These are phyloP conservation scores for Eublepharis macularius DNA, from an alignment of 2,113 vertebrate species.

Conservation along the genomic window DNA sequence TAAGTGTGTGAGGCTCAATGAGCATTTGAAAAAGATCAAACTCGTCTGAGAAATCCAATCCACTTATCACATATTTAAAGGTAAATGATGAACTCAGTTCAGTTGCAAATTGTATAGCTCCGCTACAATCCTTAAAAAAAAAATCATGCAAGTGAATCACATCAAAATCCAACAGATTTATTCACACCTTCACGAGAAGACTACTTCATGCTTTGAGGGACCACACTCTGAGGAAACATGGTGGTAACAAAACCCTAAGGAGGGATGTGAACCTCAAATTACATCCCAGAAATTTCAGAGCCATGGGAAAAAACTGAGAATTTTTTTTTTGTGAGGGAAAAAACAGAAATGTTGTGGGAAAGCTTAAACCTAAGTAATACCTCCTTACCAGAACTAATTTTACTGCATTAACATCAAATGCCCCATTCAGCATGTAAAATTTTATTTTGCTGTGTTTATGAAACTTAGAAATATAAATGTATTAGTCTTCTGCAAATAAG, in stretches of 20 bases:
- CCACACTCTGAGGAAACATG: not conserved
- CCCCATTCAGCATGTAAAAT: no score
- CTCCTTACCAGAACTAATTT: no score
- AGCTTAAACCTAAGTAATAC: no score
- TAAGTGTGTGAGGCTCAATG: not conserved
- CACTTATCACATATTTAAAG: not conserved
- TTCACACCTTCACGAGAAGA: not conserved
- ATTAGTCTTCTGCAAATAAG: no score
- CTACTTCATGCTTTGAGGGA: not conserved
- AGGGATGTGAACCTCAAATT: no score
- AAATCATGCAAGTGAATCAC: not conserved
- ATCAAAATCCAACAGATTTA: not conserved
- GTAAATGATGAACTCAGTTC: not conserved
- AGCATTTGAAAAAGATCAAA: not conserved
- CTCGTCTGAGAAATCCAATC: not conserved
- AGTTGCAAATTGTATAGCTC: not conserved
- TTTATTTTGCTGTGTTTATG: no score
- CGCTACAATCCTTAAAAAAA: not conserved
- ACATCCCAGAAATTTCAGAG: no score
- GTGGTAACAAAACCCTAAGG: not conserved
- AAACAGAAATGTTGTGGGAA: no score
- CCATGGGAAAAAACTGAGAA: no score
- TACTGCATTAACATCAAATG: no score
- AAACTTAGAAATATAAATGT: no score
- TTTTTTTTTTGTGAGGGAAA: no score